A percentile compares a stretch with the other conserved stretches of the same genome.
phyloP scores from a whole-genome alignment of 2,888 invertebrate species.

The Perizoma affinitatum region DNA sequence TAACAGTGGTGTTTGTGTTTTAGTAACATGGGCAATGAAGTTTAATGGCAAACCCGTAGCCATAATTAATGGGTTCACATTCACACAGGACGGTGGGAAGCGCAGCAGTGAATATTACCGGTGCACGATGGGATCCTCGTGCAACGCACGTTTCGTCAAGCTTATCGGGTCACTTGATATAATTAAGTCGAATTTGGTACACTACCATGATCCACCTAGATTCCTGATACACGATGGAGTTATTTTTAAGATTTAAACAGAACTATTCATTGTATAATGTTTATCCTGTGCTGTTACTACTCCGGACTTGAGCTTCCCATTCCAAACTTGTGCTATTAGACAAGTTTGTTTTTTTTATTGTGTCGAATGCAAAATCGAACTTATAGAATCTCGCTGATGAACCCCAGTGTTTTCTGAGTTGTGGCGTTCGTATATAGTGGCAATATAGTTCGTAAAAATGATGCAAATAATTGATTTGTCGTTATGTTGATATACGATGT shows the following conservation, averaged over 20 bases:
- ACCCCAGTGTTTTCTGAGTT: no score
- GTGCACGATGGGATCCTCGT: conserved; percentile 32
- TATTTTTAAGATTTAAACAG: conserved; percentile 23
- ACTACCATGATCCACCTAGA: conserved; percentile 34
- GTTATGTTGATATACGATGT: neutral
- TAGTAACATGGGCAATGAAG: conserved; percentile 22
- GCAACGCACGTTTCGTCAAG: neutral
- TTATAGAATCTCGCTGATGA: no score
- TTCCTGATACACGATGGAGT: conserved; percentile 36
- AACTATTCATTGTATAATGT: no score
- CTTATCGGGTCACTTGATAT: neutral
- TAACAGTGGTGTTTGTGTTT: conserved; percentile 5
- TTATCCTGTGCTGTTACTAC: no score
- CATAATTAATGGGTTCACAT: conserved; percentile 16
- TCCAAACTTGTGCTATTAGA: no score
- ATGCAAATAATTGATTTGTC: no score
- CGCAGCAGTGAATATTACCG: conserved; percentile 30
- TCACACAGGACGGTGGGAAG: conserved; percentile 9
- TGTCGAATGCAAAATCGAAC: no score
- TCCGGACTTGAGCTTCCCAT: no score
- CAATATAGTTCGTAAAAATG: no score
- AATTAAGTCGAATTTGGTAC: conserved; percentile 9
- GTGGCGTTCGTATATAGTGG: no score
- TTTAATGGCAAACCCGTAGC: conserved; percentile 5
- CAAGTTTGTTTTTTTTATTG: no score